Evolutionary conservation across 2,888 invertebrate species (phyloP), one percentile per base, ranked within the genome.

Genomic region (Sinopyrophorus schimmeli): DNA sequence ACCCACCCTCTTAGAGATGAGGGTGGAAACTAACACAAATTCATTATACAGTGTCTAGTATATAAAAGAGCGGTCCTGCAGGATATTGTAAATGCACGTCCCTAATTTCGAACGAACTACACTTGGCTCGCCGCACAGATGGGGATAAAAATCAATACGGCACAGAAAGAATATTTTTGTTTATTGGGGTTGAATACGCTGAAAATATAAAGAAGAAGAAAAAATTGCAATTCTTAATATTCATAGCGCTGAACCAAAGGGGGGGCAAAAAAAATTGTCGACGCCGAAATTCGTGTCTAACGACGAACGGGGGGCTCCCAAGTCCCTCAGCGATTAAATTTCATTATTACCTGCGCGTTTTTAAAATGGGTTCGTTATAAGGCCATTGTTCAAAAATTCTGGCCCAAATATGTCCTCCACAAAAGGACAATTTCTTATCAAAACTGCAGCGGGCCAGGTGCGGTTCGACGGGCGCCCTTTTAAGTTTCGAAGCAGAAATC

Each of bases 31-130:
- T 60, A 62, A 61, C 69, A 72, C 70, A 71, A 72, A 72, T 71
- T 72, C 72, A 72, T 72, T 72, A 71, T 71, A 71, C 71, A 71
- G 72, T 72, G 71, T 72, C 72, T 72, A 70, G 68, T 70, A 70
- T 71, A 70, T 70, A 69, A 71, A 70, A 63, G 64, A 71, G 69
- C 60, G 63, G 69, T 55, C 69, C 70, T 65, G 67, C 58, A 63
- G 63, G 66, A 64, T 70, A 68, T 71, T 72, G 69, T 68, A 70
- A 69, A 70, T 72, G 71, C 70, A 70, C 68, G 68, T 69, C 66
- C 67, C 68, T 69, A 71, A 71, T 72, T 70, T 67, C 66, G 64
- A 62, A 65, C 67, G 70, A 68, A 69, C 67, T 65, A 64, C 65
- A 61, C 62, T 67, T 71, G 71, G 65, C 67, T 62, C 54, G 60